Percentiles rank a stretch among this genome's conserved stretches.
phyloP scores from a whole-genome alignment of 2,888 invertebrate species.

The Acleris cristana region DNA sequence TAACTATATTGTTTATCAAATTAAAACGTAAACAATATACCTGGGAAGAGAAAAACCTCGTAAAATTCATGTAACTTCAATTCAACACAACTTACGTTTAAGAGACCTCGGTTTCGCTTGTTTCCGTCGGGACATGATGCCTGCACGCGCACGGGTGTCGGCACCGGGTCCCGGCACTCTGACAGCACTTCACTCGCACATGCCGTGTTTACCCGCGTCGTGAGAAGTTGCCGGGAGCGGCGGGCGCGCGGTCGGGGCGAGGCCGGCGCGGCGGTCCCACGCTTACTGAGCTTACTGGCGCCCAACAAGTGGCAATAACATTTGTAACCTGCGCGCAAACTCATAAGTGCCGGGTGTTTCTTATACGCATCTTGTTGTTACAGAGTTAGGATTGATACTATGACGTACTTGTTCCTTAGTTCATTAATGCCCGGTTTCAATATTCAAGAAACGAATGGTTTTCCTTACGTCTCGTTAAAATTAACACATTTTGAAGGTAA shows the following conservation, averaged over 20 bases:
- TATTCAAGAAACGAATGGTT: too few relatives aligned
- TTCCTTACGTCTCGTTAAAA: too few relatives aligned
- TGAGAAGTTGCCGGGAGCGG: conserved; percentile 32
- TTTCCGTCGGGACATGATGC: conserved; percentile 86
- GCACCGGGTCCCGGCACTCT: not conserved
- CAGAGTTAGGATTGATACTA: not conserved
- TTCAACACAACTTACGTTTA: conserved; percentile 83
- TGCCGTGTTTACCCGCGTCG: conserved; percentile 21
- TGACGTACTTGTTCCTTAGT: not conserved
- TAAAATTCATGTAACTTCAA: too few relatives aligned
- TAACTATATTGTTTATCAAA: too few relatives aligned
- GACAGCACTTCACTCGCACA: conserved; percentile 41
- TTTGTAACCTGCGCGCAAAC: conserved; percentile 77
- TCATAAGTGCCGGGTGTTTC: conserved; percentile 57
- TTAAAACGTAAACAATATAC: too few relatives aligned
- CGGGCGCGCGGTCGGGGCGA: conserved; percentile 42
- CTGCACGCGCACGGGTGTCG: conserved; percentile 21
- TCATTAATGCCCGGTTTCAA: too few relatives aligned
- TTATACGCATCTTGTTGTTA: conserved; percentile 46
- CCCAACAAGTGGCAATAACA: conserved; percentile 83
- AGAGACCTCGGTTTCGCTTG: conserved; percentile 88
- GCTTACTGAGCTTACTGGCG: conserved; percentile 76
- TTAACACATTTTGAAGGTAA: too few relatives aligned
- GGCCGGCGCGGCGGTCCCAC: conserved; percentile 73
- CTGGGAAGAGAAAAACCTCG: too few relatives aligned